Conservation (phyloP, 2,797 vertebrate genomes). For the Anas capensis region DNA sequence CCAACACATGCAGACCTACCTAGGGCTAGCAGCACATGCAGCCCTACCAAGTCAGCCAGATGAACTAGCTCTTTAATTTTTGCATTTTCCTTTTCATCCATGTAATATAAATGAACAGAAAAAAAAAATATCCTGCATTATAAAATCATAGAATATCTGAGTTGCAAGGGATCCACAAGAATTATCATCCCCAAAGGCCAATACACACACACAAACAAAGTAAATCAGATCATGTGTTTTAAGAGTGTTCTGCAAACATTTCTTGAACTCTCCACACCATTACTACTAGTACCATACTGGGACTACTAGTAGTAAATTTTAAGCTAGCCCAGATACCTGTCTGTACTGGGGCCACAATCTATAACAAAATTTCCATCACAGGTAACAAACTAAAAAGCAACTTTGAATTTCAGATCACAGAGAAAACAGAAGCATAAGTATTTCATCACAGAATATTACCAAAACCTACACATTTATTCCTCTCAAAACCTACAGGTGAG, state of each 20-base stretch:
- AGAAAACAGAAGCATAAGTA: neutral
- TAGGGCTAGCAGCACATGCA: too few relatives aligned
- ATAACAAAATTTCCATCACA: neutral
- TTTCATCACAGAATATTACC: neutral
- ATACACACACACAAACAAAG: too few relatives aligned
- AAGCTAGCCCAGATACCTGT: neutral
- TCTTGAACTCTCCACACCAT: neutral
- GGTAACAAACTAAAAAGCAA: neutral
- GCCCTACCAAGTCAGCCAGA: neutral
- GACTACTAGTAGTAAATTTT: neutral
- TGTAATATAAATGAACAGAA: neutral
- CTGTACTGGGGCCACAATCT: neutral
- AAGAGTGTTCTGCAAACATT: too few relatives aligned
- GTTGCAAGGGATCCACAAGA: too few relatives aligned
- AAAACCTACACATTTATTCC: neutral
- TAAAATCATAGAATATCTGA: too few relatives aligned
- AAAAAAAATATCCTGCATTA: neutral
- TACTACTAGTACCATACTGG: neutral
- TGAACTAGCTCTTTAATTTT: neutral
- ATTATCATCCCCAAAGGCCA: too few relatives aligned
- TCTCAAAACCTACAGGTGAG: neutral
- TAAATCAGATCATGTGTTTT: too few relatives aligned
- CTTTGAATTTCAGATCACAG: neutral
- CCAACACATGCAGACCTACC: too few relatives aligned
- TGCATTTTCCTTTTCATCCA: neutral